Percentiles rank a stretch among this genome's conserved stretches.
Evolutionary conservation across 2,797 vertebrate genomes (phyloP).

Genomic region (Notamacropus eugenii): DNA sequence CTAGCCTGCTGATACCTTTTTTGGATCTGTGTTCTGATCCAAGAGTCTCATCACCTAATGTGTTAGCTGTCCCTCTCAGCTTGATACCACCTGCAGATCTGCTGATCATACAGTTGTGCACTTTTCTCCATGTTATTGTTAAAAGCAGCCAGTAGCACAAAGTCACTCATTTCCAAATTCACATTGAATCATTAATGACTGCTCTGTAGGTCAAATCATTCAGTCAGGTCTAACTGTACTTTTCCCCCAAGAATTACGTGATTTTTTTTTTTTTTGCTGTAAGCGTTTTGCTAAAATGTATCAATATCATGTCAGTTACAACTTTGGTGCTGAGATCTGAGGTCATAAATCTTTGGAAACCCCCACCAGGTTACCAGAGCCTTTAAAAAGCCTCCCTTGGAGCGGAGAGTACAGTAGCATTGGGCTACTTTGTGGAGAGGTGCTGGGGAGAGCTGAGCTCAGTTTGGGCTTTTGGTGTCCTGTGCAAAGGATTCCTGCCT

Average conservation of each 20-base stretch:
- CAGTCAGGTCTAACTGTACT: no score
- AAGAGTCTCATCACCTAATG: no score
- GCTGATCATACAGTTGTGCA: background rate
- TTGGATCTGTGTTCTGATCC: background rate
- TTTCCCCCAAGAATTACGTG: background rate
- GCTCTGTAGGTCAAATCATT: background rate
- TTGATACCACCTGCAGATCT: background rate
- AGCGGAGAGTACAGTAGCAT: no score
- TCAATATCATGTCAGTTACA: background rate
- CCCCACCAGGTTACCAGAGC: background rate
- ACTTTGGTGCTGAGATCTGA: background rate
- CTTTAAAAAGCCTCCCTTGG: background rate
- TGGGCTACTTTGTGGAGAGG: background rate
- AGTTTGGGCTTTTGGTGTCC: background rate
- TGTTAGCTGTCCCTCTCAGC: background rate
- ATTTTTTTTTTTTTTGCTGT: background rate
- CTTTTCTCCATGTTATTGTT: background rate
- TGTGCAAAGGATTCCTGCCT: background rate
- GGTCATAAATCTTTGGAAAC: background rate
- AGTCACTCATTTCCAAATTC: background rate
- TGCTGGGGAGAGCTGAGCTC: rapidly evolving
- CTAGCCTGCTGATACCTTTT: background rate
- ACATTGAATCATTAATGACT: background rate
- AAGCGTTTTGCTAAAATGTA: background rate
- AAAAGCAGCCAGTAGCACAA: background rate